Evolutionary conservation across 2,888 invertebrate species (phyloP).

Genomic region (Dyspetes luteomarginatus): DNA sequence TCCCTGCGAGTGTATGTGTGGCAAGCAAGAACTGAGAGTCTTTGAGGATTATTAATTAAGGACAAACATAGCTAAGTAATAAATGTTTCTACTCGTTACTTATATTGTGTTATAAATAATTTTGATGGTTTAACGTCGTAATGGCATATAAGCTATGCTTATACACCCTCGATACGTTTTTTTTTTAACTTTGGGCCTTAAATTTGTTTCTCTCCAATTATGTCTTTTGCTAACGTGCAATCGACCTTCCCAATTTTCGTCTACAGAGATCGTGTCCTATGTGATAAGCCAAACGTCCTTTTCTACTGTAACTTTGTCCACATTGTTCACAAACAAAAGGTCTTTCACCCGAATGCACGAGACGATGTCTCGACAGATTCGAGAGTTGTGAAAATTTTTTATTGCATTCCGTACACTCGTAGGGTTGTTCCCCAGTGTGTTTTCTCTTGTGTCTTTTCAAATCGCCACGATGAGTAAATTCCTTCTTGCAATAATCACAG

Average conservation of each 20-base stretch:
- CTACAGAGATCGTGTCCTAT: constrained; percentile 53
- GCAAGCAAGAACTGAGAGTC: too few relatives aligned
- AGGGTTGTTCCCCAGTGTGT: constrained; percentile 76
- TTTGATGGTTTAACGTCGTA: too few relatives aligned
- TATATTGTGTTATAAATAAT: background rate
- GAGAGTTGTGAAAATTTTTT: constrained; percentile 75
- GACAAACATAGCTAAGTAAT: constrained; percentile 17
- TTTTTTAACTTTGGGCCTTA: too few relatives aligned
- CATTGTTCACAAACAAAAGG: constrained; percentile 72
- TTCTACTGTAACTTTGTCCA: constrained; percentile 70
- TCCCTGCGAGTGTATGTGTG: too few relatives aligned
- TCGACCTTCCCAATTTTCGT: background rate
- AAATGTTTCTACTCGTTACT: constrained; percentile 39
- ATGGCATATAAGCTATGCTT: too few relatives aligned
- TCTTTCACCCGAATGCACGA: constrained; percentile 72
- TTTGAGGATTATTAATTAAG: constrained; percentile 26
- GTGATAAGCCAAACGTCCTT: constrained; percentile 67
- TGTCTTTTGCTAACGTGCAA: background rate
- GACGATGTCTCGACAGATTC: constrained; percentile 73
- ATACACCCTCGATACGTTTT: too few relatives aligned
- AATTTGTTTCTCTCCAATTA: background rate
- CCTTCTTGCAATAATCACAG: constrained; percentile 70
- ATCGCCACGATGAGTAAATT: constrained; percentile 70
- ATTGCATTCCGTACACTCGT: constrained; percentile 71
- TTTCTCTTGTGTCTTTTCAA: constrained; percentile 70